Conservation (phyloP, 2,797 vertebrate species). For the Falco berigora region DNA sequence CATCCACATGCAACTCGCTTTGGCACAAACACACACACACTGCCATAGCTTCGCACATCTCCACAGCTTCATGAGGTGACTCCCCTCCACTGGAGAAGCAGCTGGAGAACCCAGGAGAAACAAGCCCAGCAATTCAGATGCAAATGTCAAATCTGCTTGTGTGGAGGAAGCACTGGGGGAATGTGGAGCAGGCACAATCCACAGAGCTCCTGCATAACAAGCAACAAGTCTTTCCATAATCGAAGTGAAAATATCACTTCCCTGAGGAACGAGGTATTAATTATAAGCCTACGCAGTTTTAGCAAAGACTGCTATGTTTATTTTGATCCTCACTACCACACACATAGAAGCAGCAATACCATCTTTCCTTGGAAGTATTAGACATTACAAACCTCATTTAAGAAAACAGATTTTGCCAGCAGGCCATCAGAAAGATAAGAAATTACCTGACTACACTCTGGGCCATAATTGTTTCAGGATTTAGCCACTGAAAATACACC, state of each 20-base stretch:
- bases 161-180: background rate
- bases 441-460: background rate
- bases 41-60: rapidly evolving
- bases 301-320: conserved; percentile 27
- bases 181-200: background rate
- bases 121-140: background rate
- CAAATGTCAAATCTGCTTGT: background rate
- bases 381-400: background rate
- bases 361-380: background rate
- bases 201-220: background rate
- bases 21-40: background rate
- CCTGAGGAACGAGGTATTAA: background rate
- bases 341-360: background rate
- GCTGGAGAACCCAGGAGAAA: background rate
- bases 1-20: rapidly evolving
- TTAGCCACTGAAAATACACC: background rate
- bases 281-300: background rate
- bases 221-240: background rate
- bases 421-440: conserved; percentile 3
- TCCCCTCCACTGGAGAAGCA: background rate
- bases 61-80: rapidly evolving
- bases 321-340: conserved; percentile 11
- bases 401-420: conserved; percentile 13
- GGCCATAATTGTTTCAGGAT: conserved; percentile 37
- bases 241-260: background rate